These are phyloP conservation scores for Drosophila nikananu DNA, from an alignment of 1,140 invertebrate genomes.

Conservation along the genomic window DNA sequence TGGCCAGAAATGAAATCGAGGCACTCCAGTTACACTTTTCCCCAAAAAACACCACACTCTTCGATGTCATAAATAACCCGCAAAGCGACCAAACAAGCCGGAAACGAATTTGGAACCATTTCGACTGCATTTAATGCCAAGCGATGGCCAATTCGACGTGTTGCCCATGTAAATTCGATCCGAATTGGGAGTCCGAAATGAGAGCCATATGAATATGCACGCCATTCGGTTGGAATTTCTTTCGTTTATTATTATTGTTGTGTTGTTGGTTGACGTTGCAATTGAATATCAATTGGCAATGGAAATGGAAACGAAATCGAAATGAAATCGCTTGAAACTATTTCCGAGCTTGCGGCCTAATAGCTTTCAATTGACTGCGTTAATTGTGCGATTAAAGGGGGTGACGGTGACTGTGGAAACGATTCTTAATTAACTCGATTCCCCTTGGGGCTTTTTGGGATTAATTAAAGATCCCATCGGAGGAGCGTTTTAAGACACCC, in stretches of 20 bases:
- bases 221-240: conserved; percentile 65
- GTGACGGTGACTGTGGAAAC: background rate
- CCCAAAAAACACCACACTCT: conserved; percentile 8
- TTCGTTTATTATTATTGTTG: conserved; percentile 42
- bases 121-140: conserved; percentile 69
- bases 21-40: conserved; percentile 22
- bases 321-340: conserved; percentile 58
- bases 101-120: conserved; percentile 69
- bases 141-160: conserved; percentile 70
- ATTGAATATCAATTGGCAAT: conserved; percentile 69
- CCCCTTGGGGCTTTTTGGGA: conserved; percentile 10
- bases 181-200: conserved; percentile 45
- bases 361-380: conserved; percentile 37
- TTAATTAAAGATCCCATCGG: conserved; percentile 50
- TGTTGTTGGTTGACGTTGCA: conserved; percentile 58
- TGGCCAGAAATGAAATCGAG: conserved; percentile 30
- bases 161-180: conserved; percentile 64
- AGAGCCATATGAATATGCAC: conserved; percentile 67
- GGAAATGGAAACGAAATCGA: conserved; percentile 64
- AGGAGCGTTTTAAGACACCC: conserved; percentile 10
- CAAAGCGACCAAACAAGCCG: conserved; percentile 55
- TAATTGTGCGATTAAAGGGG: conserved; percentile 16
- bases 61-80: conserved; percentile 44
- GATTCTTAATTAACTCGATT: conserved; percentile 16
- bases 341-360: conserved; percentile 1